These are phyloP conservation scores for Marcusenius ussheri DNA, from an alignment of 2,113 vertebrate genomes.

Conservation along the genomic window DNA sequence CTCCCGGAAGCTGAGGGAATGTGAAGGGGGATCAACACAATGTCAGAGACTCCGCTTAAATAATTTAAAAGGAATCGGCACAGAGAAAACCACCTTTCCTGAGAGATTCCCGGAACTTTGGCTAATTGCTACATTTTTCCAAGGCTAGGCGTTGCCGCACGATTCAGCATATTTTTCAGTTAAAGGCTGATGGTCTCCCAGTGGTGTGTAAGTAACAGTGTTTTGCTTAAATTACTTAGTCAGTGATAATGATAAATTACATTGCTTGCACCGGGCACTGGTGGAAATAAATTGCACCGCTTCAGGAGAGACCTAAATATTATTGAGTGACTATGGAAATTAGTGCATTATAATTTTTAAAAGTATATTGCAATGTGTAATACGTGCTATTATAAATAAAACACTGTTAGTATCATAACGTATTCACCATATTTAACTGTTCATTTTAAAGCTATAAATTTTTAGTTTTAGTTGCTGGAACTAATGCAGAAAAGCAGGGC, in stretches of 20 bases:
- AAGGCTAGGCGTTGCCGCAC: not conserved
- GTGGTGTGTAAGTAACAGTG: not conserved
- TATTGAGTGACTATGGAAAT: not conserved
- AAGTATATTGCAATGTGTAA: not conserved
- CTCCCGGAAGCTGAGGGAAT: not conserved
- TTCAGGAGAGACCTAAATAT: not conserved
- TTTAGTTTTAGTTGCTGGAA: not conserved
- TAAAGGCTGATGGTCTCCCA: not conserved
- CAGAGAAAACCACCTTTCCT: not conserved
- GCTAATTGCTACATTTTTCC: not conserved
- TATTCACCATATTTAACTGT: not conserved
- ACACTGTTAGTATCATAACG: not conserved
- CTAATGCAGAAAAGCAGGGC: not conserved
- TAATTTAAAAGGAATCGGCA: not conserved
- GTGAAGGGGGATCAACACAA: not conserved
- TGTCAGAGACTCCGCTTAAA: not conserved
- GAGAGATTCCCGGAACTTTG: not conserved
- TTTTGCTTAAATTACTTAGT: not conserved
- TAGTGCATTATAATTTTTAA: not conserved
- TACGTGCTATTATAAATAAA: not conserved
- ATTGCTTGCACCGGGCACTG: not conserved
- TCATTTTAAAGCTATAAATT: not conserved
- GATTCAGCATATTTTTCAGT: not conserved
- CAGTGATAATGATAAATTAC: slow-evolving; percentile 1
- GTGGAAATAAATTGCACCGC: not conserved